Percentiles rank a stretch among this genome's conserved stretches.
Conservation (phyloP, 2,113 vertebrate species). For the Oreochromis niloticus region DNA sequence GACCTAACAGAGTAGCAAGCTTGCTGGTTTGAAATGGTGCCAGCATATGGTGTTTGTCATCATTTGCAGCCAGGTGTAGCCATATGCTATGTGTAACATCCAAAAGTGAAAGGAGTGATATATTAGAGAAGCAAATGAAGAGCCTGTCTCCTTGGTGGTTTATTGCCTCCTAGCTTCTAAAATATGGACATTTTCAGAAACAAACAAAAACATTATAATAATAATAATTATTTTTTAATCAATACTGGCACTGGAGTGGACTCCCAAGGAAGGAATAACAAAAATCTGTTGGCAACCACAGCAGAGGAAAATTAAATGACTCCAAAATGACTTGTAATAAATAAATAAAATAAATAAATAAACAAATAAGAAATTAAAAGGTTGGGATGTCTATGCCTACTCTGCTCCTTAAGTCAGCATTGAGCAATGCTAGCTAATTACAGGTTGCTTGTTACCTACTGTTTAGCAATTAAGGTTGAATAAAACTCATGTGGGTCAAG, state of each 20-base stretch:
- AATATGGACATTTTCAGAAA: not conserved
- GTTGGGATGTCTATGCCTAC: not conserved
- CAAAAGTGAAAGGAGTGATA: not conserved
- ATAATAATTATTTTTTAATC: not conserved
- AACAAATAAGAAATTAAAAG: not conserved
- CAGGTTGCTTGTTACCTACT: not conserved
- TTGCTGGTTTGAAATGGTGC: not conserved
- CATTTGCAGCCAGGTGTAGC: not conserved
- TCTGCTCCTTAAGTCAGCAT: not conserved
- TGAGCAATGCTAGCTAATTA: not conserved
- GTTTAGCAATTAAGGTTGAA: not conserved
- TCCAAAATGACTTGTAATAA: not conserved
- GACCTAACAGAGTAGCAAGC: not conserved
- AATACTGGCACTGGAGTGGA: not conserved
- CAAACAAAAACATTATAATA: not conserved
- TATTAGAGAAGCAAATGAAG: not conserved
- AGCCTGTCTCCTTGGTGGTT: rapidly evolving
- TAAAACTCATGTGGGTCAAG: not conserved
- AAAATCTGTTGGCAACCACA: not conserved
- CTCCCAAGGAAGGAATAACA: not conserved
- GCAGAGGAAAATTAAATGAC: not conserved
- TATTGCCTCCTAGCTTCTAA: not conserved
- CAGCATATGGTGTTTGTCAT: not conserved
- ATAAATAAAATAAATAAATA: not conserved
- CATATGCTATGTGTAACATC: not conserved